Base-by-base conservation (phyloP, 2,113 vertebrate genomes). In the Ia io region DNA sequence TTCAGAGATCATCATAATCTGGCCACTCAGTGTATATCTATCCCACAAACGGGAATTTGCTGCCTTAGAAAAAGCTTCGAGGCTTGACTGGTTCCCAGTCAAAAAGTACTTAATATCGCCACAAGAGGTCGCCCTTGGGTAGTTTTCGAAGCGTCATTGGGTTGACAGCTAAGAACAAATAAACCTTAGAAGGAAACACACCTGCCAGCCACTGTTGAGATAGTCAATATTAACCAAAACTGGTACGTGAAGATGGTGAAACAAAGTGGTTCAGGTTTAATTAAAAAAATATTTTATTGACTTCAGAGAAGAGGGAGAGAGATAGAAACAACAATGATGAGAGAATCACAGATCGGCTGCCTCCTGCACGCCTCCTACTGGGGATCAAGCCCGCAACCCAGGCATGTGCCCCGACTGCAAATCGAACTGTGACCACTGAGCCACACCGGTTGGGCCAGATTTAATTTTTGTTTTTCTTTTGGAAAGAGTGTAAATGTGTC, bases 121-220 rank as follows among this genome's bases (percentile, higher is more conserved):
- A 96, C 95, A 40, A 91, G 97, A 96, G 93, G 96, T 91, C 95
- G 84, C 89, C 80, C 51, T 88, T 94, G 79, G 63, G 78, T 88
- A 44, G 56, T 49, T 35, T 97, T 53, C 63, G 78, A 83, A 69
- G 47, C 61, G 74, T 35, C 2, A 23, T 42, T 49, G 28, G 13
- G n/a, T 61, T 67, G 67, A 42, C 70, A 11, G 69, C 22, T 14
- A 83, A 53, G 22, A 87, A 18, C 59, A 69, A 88, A 32, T 16
- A 40, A 35, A 73, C 30, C 32, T 70, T 47, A 74, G 56, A 37
- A 67, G 51, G 40, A 17, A 51, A 42, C 23, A 44, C 12, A 32
- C 65, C 28, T 47, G 32, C 65, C 28, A 40, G 32, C 22, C 76
- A 30, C 35, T 18, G 35, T 44, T 63, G 47, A 79, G n/a, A 79